Evolutionary conservation across 2,888 invertebrate species (phyloP).

Genomic region (Phaonia tiefii): DNA sequence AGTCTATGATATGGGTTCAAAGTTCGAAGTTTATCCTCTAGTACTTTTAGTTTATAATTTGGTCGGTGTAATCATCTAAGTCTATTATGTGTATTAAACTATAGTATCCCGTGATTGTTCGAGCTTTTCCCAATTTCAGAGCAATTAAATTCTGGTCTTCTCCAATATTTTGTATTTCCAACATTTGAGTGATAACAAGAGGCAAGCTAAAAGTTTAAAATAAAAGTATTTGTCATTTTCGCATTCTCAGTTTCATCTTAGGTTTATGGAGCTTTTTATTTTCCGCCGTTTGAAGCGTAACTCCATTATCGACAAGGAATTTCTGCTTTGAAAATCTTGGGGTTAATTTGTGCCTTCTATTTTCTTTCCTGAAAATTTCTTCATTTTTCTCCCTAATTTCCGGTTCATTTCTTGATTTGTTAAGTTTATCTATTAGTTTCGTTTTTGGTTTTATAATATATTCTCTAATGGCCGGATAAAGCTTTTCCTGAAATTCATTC

Average conservation of each 20-base stretch:
- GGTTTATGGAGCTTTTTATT: too few species aligned
- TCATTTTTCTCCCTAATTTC: neutral
- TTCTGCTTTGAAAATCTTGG: conserved; percentile 69
- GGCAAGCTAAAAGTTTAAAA: neutral
- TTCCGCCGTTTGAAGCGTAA: conserved; percentile 71
- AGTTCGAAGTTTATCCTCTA: too few species aligned
- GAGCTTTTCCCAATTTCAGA: neutral
- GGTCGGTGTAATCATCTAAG: neutral
- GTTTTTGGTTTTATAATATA: too few species aligned
- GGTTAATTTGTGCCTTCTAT: conserved; percentile 27
- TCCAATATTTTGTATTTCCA: neutral
- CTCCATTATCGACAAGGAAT: conserved; percentile 73
- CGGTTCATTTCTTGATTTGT: neutral
- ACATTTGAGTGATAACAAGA: too few species aligned
- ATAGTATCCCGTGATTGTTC: neutral
- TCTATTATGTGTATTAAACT: too few species aligned
- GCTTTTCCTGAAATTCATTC: too few species aligned
- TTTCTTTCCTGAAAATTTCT: conserved; percentile 11
- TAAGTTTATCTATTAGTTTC: conserved; percentile 1
- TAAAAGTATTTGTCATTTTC: neutral
- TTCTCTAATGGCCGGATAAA: too few species aligned
- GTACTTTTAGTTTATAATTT: too few species aligned
- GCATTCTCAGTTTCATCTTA: conserved; percentile 65
- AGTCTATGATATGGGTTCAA: neutral
- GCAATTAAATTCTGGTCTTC: conserved; percentile 1